phyloP scores from a whole-genome alignment of 2,888 invertebrate species.

The Acanthococcus lagerstroemiae region DNA sequence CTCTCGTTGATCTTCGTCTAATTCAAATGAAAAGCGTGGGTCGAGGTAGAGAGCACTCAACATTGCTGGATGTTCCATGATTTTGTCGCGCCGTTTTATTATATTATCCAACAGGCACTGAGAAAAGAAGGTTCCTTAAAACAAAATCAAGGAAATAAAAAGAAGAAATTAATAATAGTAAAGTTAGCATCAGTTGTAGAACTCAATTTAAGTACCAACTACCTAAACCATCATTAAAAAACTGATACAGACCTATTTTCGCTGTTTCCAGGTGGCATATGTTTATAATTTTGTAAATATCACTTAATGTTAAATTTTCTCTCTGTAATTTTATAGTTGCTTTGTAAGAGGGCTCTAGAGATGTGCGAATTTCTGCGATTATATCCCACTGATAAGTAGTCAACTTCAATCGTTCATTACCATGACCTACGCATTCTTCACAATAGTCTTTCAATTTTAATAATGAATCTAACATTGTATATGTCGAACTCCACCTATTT shows the following conservation, averaged over 20 bases:
- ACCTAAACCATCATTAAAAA: too few species aligned
- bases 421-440: background rate
- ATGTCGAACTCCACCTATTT: constrained; percentile 1
- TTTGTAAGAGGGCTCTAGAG: background rate
- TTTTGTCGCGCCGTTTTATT: background rate
- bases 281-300: constrained; percentile 7
- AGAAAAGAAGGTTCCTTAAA: background rate
- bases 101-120: background rate
- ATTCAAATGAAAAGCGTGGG: constrained; percentile 6
- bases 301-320: constrained; percentile 8
- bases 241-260: background rate
- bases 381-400: background rate
- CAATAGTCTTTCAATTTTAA: background rate
- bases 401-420: background rate
- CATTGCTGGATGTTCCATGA: background rate
- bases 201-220: background rate
- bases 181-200: background rate
- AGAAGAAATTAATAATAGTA: background rate
- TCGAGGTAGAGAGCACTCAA: constrained; percentile 7
- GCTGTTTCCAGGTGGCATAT: background rate
- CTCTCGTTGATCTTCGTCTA: background rate
- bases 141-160: background rate
- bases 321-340: constrained; percentile 9
- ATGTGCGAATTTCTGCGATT: background rate
- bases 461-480: background rate